phyloP scores from a whole-genome alignment of 2,797 vertebrate genomes.

The Rhinophrynus dorsalis region DNA sequence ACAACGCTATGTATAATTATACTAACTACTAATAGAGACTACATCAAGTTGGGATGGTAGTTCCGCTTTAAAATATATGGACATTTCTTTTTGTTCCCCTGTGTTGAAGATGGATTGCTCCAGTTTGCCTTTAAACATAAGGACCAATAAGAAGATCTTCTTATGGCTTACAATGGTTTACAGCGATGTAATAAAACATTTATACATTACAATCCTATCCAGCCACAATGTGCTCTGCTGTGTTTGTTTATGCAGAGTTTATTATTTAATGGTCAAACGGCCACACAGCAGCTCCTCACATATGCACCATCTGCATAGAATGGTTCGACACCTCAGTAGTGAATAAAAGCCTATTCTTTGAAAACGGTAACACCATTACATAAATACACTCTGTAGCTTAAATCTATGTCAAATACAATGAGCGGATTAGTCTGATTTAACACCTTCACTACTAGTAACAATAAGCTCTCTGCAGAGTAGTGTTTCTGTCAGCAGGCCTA shows the following conservation, averaged over 20 bases:
- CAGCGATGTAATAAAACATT: not conserved
- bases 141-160: too few species aligned
- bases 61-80: too few species aligned
- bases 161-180: not conserved
- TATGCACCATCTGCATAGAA: conserved; percentile 15
- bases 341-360: conserved; percentile 34
- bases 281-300: not conserved
- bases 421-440: conserved; percentile 29
- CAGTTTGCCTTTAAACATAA: too few species aligned
- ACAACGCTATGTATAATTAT: too few species aligned
- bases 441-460: conserved; percentile 1
- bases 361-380: conserved; percentile 33
- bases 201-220: not conserved
- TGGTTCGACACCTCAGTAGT: not conserved
- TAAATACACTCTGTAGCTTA: conserved; percentile 29
- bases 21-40: too few species aligned
- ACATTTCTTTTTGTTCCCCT: too few species aligned
- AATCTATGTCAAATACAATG: conserved; percentile 22
- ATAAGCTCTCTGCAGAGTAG: not conserved
- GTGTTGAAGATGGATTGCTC: too few species aligned
- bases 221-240: not conserved
- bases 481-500: conserved; percentile 5
- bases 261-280: not conserved
- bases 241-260: not conserved
- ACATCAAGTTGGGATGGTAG: too few species aligned